Evolutionary conservation across 2,888 invertebrate species (phyloP), one percentile per base, ranked within the genome.

Genomic region (Zhuqinia jingwanae): DNA sequence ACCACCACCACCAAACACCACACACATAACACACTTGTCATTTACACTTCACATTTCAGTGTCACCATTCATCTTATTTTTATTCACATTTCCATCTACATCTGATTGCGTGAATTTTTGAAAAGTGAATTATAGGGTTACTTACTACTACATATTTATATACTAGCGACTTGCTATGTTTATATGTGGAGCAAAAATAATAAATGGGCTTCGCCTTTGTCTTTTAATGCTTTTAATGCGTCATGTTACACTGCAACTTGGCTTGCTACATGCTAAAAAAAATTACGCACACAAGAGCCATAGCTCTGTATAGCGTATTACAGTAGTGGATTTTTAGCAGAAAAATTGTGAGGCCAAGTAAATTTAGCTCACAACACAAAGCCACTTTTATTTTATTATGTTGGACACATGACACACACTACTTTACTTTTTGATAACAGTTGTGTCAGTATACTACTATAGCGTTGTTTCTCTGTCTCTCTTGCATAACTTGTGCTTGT

Each of bases 71-170:
- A 83, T 76, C 76, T 83, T 20, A 82, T 53, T 83, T 83, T 83
- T 76, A 76, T 75, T 75, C 73, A 63, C 63, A 68, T 20, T 83
- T 65, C 83, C 56, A 83, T 76, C 76, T 50, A 45, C 63, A 30
- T 30, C 27, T 81, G 58, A 81, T 47, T 73, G 25, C 81, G 63
- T 75, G 63, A 75, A 82, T 75, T 63, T 75, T 76, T 75, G 75
- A 75, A 82, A 75, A 56, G 68, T 50, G 82, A 63, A 63, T 60
- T 47, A n/a, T n/a, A n/a, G 78, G 50, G 30, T 65, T 53, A 68
- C 30, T 20, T n/a, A 78, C 15, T 25, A 79, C n/a, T n/a, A n/a
- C n/a, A n/a, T n/a, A n/a, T n/a, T n/a, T n/a, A 36, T 36, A 8
- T 6, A 36, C 36, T 6, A 36, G 36, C 8, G 36, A 36, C 5